Conservation (phyloP, 2,113 vertebrate genomes). For the Syngnathoides biaculeatus region DNA sequence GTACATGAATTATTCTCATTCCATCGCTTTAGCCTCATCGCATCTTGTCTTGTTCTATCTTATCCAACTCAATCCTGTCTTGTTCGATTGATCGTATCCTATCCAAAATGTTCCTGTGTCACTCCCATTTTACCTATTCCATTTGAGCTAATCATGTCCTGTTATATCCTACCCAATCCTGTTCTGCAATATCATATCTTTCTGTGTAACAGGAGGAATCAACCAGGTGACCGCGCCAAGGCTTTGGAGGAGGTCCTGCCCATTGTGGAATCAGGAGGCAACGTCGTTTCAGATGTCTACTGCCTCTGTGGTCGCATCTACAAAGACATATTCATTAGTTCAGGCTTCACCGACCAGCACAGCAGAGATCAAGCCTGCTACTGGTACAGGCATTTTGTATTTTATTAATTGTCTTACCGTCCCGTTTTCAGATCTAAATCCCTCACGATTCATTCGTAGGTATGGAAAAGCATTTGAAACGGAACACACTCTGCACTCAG, state of each 20-base stretch:
- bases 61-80: not conserved
- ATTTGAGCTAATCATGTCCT: not conserved
- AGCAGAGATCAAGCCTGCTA: constrained; percentile 79
- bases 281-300: constrained; percentile 80
- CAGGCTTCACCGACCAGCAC: constrained; percentile 69
- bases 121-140: not conserved
- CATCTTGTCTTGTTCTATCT: not conserved
- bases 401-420: no score
- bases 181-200: not conserved
- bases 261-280: constrained; percentile 60
- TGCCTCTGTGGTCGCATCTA: constrained; percentile 90
- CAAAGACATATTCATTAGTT: constrained; percentile 88
- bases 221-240: constrained; percentile 79
- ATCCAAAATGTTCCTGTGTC: not conserved
- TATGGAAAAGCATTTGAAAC: constrained; percentile 83
- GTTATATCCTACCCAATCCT: not conserved
- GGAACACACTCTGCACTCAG: constrained; percentile 84
- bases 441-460: constrained; percentile 58
- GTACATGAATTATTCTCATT: constrained; percentile 53
- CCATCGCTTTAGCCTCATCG: not conserved
- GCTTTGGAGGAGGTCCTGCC: constrained; percentile 81
- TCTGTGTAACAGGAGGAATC: constrained; percentile 75
- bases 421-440: not conserved
- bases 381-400: constrained; percentile 68
- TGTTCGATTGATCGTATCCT: not conserved